Evolutionary conservation across 2,888 invertebrate genomes (phyloP), one percentile per base, ranked within the genome.

Genomic region (Phengaris arion): DNA sequence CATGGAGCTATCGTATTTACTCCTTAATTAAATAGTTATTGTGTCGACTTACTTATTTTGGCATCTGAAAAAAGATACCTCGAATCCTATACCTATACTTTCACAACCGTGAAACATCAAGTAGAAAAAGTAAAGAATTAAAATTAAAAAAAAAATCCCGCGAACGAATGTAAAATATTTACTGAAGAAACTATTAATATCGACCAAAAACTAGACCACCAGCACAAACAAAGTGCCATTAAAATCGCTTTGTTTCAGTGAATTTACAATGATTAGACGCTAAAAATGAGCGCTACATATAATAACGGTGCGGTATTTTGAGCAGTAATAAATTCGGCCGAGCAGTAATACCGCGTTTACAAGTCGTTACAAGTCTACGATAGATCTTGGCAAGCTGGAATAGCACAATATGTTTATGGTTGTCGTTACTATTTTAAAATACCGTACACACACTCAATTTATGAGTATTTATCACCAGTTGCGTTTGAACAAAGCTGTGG

Each of bases 221-320:
- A 8, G 15, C 15, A n/a, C 57, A 12, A 12, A 35, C 6, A 46
- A 22, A 48, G n/a, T 8, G 8, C 8, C 8, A 48, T 48, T 48
- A 48, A 46, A 10, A 48, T 48, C 15, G 22, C 6, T 52, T 68
- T 35, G 13, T 35, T 51, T 35, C 35, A 3, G 35, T 35, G 35
- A 35, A 35, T 35, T 35, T 35, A 35, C 3, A 35, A 35, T 35
- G 35, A 35, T 0, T 35, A 35, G 35, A 35, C 22, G 57, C 59
- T 59, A 59, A 10, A 6, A 10, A 59, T 59, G 22, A 57, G 57
- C 9, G 22, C 59, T 6, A 8, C 8, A 48, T 55, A 45, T 45
- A 68, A 35, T 54, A 68, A 54, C 9, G 12, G 52, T 48, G 79
- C 75, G 79, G 80, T 86, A 86, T 86, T 86, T 86, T 74, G 79